Conservation (phyloP, 2,797 vertebrate genomes). For the Borostomias antarcticus region DNA sequence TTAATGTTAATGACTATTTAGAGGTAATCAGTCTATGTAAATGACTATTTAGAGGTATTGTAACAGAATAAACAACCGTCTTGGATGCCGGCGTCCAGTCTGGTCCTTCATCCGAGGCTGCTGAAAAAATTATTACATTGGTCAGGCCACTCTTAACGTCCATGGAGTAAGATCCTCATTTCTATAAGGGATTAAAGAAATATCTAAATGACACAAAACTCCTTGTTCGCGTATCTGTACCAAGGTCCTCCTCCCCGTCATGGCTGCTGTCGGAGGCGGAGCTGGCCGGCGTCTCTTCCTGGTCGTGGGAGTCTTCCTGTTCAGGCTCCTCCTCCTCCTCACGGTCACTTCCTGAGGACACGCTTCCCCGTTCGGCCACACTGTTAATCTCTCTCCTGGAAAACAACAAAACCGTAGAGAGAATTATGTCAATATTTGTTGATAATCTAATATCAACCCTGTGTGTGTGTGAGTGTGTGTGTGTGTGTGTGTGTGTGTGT, state of each 20-base stretch:
- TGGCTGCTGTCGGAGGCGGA: slow-evolving; percentile 70
- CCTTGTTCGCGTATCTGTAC: slow-evolving; percentile 27
- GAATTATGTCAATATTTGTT: not conserved
- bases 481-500: not conserved
- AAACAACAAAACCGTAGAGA: not conserved
- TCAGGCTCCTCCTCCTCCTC: slow-evolving; percentile 83
- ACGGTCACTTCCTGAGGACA: slow-evolving; percentile 89
- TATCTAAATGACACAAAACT: not conserved
- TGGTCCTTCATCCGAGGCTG: slow-evolving; percentile 60
- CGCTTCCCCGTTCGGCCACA: slow-evolving; percentile 67
- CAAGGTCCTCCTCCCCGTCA: slow-evolving; percentile 68
- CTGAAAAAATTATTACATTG: slow-evolving; percentile 35
- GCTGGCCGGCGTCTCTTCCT: slow-evolving; percentile 59
- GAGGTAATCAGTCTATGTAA: no score
- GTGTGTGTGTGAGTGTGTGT: not conserved
- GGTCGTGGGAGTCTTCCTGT: slow-evolving; percentile 45
- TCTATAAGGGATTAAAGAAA: not conserved
- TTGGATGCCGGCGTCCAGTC: slow-evolving; percentile 72
- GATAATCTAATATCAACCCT: not conserved
- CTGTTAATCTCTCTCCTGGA: slow-evolving; percentile 75
- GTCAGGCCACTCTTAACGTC: no score
- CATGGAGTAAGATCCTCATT: not conserved
- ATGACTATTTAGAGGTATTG: not conserved
- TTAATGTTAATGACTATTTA: no score
- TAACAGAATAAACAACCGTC: slow-evolving; percentile 70